phyloP scores from a whole-genome alignment of 2,797 vertebrate species.

The Pseudocheirus occidentalis region DNA sequence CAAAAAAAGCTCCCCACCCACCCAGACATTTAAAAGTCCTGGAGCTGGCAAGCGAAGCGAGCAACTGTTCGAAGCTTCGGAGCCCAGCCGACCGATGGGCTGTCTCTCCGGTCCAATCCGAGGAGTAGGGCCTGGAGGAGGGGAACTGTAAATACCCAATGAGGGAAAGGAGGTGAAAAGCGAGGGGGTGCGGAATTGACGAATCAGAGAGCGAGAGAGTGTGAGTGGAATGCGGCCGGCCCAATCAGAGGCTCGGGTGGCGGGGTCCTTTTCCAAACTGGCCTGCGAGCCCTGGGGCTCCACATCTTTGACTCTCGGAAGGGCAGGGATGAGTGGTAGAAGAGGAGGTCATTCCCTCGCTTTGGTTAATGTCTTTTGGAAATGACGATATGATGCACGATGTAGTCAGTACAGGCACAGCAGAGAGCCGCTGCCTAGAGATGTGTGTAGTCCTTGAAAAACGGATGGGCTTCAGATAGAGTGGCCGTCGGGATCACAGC shows the following conservation, averaged over 20 bases:
- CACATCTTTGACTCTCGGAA: not conserved
- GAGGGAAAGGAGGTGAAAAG: conserved; percentile 63
- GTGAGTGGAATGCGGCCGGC: conserved; percentile 71
- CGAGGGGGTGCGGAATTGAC: conserved; percentile 29
- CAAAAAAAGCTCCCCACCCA: conserved; percentile 71
- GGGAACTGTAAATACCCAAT: not conserved
- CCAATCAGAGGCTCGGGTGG: conserved; percentile 65
- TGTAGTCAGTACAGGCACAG: not conserved
- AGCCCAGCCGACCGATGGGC: conserved; percentile 50
- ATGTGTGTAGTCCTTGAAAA: conserved; percentile 49
- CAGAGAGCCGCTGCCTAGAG: not conserved
- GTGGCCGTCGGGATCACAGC: conserved; percentile 37
- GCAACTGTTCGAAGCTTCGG: not conserved
- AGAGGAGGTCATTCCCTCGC: not conserved
- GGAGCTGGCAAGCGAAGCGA: conserved; percentile 18
- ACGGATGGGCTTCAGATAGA: conserved; percentile 12
- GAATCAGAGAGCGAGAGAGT: conserved; percentile 56
- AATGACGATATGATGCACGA: not conserved
- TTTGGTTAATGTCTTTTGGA: not conserved
- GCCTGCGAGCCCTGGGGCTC: conserved; percentile 41
- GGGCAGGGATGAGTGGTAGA: not conserved
- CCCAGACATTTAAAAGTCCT: conserved; percentile 58
- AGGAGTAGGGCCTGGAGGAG: conserved; percentile 33
- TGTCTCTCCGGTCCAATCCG: conserved; percentile 18
- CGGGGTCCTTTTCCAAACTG: conserved; percentile 72